phyloP scores from a whole-genome alignment of 2,113 vertebrate genomes.

The Isurus oxyrinchus region DNA sequence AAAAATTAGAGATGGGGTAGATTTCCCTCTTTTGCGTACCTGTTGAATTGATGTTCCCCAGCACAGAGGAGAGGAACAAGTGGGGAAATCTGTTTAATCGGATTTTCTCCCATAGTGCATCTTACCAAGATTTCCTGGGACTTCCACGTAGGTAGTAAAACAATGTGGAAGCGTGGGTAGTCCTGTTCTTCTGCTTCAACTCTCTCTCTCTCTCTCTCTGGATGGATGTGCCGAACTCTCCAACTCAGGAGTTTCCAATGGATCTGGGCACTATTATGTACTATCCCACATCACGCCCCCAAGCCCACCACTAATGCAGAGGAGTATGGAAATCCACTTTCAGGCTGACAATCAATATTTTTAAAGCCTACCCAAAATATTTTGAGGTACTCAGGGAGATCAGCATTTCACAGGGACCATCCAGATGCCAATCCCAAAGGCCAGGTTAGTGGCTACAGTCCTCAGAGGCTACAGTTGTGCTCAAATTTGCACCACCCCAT shows the following conservation, averaged over 20 bases:
- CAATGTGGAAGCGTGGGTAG: not conserved
- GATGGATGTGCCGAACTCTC: not conserved
- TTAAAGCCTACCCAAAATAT: no score
- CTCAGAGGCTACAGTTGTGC: not conserved
- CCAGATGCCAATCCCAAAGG: not conserved
- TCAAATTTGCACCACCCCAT: no score
- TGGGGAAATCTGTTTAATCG: not conserved
- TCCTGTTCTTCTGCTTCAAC: not conserved
- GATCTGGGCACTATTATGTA: not conserved
- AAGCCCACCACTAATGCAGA: no score
- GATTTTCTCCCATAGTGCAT: no score
- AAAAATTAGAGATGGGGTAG: not conserved
- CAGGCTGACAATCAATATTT: no score
- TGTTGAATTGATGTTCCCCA: not conserved
- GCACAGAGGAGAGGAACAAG: not conserved
- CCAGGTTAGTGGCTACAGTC: not conserved
- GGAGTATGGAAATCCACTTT: not conserved
- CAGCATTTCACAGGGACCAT: not conserved
- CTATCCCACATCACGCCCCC: not conserved
- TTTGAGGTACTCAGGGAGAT: no score
- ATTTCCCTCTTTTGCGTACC: not conserved
- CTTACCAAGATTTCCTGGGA: no score
- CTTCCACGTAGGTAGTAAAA: not conserved
- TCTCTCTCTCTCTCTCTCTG: not conserved
- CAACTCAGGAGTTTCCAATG: not conserved